Conservation (phyloP, 2,888 invertebrate genomes). For the Clunio marinus region DNA sequence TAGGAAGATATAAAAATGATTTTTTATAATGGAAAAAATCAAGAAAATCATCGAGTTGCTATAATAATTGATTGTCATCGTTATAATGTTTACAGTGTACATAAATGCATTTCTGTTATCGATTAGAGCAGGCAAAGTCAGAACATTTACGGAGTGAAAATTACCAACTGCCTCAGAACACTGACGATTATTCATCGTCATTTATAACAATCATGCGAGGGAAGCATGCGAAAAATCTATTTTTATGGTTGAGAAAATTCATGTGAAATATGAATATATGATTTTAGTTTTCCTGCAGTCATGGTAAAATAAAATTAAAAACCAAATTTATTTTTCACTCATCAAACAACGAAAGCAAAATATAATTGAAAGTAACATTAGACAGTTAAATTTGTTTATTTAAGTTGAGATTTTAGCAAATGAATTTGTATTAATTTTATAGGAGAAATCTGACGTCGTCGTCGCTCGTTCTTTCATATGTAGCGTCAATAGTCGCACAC, state of each 20-base stretch:
- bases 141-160: conserved; percentile 10
- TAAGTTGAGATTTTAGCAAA: too few species aligned
- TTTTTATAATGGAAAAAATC: too few species aligned
- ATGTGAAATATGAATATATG: too few species aligned
- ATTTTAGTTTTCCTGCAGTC: not conserved
- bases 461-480: not conserved
- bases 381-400: conserved; percentile 26
- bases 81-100: not conserved
- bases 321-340: not conserved
- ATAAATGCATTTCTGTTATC: conserved; percentile 16
- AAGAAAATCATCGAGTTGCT: too few species aligned
- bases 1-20: conserved; percentile 13
- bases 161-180: not conserved
- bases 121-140: conserved; percentile 19
- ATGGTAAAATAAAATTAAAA: not conserved
- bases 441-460: too few species aligned
- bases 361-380: conserved; percentile 18
- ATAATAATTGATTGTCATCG: too few species aligned
- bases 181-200: conserved; percentile 12
- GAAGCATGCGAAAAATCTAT: conserved; percentile 26
- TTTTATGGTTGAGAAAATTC: conserved; percentile 3
- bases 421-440: too few species aligned
- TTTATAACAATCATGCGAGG: not conserved
- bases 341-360: not conserved
- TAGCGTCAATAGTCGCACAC: not conserved